phyloP scores from a whole-genome alignment of 2,797 vertebrate genomes.

The Muraenolepis orangiensis region DNA sequence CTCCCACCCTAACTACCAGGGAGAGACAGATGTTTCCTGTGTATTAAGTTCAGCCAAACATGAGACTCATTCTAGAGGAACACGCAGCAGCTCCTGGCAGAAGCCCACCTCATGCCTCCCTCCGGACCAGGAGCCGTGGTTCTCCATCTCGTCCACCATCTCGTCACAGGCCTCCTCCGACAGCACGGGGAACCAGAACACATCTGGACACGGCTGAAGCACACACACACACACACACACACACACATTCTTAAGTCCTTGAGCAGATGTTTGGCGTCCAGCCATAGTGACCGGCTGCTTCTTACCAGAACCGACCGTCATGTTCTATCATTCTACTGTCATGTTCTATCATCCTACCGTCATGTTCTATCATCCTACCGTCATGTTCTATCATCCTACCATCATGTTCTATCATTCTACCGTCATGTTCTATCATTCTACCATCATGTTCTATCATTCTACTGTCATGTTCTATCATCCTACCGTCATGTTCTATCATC shows the following conservation, averaged over 20 bases:
- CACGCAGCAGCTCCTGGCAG: constrained; percentile 9
- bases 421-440: too few relatives aligned
- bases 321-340: too few relatives aligned
- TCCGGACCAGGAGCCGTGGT: constrained; percentile 93
- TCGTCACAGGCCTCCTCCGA: constrained; percentile 90
- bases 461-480: too few relatives aligned
- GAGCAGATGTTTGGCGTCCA: neutral
- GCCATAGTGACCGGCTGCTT: neutral
- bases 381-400: too few relatives aligned
- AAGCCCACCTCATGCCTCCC: constrained; percentile 87
- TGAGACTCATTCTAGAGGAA: neutral
- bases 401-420: too few relatives aligned
- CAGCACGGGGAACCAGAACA: constrained; percentile 98
- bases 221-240: constrained; percentile 32
- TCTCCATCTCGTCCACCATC: constrained; percentile 94
- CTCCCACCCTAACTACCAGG: too few relatives aligned
- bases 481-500: too few relatives aligned
- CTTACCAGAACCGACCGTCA: too few relatives aligned
- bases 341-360: too few relatives aligned
- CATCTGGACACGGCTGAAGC: constrained; percentile 93
- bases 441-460: too few relatives aligned
- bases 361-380: too few relatives aligned
- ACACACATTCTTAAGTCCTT: constrained; percentile 9
- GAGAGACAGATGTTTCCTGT: neutral
- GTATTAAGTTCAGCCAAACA: neutral